A percentile compares a stretch with the other conserved stretches of the same genome.
Conservation (phyloP, 2,797 vertebrate species). For the Aplochiton taeniatus region DNA sequence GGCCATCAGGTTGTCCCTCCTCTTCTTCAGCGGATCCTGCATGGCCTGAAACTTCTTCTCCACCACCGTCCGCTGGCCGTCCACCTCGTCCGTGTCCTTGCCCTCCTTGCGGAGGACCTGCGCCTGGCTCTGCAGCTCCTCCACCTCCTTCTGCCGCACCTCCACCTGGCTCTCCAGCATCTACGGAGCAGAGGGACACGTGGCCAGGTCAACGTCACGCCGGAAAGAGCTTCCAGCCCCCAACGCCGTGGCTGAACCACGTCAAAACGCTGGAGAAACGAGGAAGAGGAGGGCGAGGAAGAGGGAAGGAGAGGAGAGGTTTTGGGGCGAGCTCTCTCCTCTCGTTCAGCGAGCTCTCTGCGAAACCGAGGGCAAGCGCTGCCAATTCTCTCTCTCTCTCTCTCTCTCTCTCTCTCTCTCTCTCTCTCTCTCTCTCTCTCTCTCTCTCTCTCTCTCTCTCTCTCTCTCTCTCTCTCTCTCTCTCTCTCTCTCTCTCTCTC, state of each 20-base stretch:
- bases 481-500: background rate
- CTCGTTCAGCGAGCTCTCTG: background rate
- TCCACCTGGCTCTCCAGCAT: slow-evolving; percentile 96
- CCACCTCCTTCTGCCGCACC: slow-evolving; percentile 91
- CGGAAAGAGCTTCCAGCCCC: background rate
- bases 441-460: background rate
- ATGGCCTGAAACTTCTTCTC: slow-evolving; percentile 85
- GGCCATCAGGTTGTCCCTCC: slow-evolving; percentile 86
- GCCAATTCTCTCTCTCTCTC: background rate
- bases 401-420: background rate
- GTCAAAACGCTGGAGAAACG: background rate
- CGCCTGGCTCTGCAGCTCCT: slow-evolving; percentile 86
- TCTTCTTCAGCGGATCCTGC: slow-evolving; percentile 81
- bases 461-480: slow-evolving; percentile 2
- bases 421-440: background rate
- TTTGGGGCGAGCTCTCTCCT: background rate
- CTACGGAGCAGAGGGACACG: slow-evolving; percentile 57
- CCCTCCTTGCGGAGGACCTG: slow-evolving; percentile 89
- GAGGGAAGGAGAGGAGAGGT: background rate
- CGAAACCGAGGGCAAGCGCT: background rate
- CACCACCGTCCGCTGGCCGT: slow-evolving; percentile 83
- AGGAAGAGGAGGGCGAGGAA: background rate
- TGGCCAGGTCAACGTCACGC: background rate
- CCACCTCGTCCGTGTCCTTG: slow-evolving; percentile 90
- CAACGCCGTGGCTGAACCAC: background rate